Conservation (phyloP, 2,888 invertebrate genomes). For the Rotaria macrura region DNA sequence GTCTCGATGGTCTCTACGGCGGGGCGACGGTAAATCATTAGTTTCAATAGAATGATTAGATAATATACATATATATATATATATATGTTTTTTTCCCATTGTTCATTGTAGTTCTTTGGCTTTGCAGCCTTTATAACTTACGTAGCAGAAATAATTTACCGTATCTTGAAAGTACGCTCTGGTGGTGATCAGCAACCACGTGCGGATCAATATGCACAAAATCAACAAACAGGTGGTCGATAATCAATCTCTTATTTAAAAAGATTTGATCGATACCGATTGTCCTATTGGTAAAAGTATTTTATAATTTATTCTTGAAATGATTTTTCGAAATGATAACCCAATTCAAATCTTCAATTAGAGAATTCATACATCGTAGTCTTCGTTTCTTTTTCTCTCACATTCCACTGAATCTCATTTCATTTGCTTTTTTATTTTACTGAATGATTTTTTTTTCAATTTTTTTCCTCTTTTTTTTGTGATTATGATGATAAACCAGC, state of each 20-base stretch:
- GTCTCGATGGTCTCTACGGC: neutral
- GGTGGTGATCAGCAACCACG: fast-evolving
- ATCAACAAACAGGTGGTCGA: neutral
- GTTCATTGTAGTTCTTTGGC: neutral
- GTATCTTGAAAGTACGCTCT: neutral
- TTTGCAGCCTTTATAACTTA: neutral
- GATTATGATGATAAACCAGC: neutral
- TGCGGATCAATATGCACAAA: neutral
- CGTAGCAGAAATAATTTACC: neutral
- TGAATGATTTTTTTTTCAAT: no score
- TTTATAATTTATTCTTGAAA: no score
- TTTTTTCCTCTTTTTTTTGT: no score
- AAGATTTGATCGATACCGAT: no score
- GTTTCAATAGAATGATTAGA: no score
- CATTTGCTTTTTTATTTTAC: neutral
- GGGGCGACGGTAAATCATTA: neutral
- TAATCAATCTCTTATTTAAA: no score
- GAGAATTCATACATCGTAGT: neutral
- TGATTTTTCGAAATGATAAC: no score
- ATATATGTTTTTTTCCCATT: no score
- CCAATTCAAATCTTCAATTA: no score
- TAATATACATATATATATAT: no score
- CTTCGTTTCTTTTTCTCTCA: neutral
- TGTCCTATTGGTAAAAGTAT: no score
- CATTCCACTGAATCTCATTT: neutral